phyloP scores from a whole-genome alignment of 2,797 vertebrate species.

The Myotis myotis region DNA sequence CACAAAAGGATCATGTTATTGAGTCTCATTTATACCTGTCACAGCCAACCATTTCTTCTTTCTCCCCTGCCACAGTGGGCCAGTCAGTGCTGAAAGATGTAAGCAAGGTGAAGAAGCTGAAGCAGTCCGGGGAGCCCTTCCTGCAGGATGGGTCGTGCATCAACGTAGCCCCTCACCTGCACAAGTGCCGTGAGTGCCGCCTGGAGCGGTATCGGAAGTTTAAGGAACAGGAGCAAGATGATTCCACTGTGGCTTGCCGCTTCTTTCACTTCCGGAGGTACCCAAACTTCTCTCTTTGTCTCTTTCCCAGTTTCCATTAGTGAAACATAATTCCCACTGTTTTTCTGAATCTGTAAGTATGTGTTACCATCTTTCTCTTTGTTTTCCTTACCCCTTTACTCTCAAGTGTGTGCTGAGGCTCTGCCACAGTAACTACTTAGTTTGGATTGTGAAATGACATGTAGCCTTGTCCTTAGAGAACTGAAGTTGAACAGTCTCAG shows the following conservation, averaged over 20 bases:
- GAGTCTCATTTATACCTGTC: background rate
- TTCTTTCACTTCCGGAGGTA: conserved; percentile 99
- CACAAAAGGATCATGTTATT: background rate
- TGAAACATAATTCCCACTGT: background rate
- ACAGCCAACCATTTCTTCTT: background rate
- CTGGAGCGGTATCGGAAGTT: conserved; percentile 97
- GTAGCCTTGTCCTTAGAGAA: background rate
- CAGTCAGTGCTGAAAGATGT: conserved; percentile 98
- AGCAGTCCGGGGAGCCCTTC: conserved; percentile 98
- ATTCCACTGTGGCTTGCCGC: conserved; percentile 98
- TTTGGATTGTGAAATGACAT: background rate
- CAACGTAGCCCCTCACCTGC: conserved; percentile 97
- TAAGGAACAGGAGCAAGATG: conserved; percentile 95
- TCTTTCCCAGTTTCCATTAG: background rate
- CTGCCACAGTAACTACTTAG: background rate
- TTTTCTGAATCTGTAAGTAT: background rate
- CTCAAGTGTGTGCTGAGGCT: background rate
- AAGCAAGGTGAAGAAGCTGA: conserved; percentile 96
- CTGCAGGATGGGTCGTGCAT: conserved; percentile 99
- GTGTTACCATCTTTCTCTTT: background rate
- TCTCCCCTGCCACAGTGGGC: conserved; percentile 87
- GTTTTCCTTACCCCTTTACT: background rate
- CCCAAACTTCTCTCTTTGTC: background rate
- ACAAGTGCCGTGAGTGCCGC: conserved; percentile 98
- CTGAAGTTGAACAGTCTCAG: background rate